Conservation (phyloP, 2,113 vertebrate species). For the Sitta europaea region DNA sequence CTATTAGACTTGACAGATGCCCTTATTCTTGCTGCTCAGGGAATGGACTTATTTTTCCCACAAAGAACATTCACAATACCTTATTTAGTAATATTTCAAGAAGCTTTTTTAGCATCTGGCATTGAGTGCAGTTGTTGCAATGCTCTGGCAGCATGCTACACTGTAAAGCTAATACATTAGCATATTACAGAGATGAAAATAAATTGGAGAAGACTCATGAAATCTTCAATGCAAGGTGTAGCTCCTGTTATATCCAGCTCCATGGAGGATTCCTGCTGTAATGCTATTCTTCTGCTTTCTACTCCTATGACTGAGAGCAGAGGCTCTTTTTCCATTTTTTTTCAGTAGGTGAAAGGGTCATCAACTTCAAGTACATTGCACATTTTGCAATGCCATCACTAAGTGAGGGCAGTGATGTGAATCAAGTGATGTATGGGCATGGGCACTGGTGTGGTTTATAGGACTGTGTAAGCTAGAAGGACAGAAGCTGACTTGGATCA, state of each 20-base stretch:
- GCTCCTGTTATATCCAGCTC: neutral
- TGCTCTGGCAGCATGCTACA: neutral
- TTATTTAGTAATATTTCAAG: conserved; percentile 58
- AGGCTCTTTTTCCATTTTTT: neutral
- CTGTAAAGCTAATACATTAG: neutral
- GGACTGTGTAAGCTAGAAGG: neutral
- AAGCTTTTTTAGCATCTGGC: conserved; percentile 33
- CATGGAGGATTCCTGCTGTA: neutral
- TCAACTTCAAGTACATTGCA: neutral
- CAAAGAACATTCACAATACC: neutral
- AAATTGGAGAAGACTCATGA: neutral
- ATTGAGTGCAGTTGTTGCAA: neutral
- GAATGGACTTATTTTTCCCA: conserved; percentile 9
- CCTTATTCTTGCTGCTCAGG: neutral
- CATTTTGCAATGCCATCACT: neutral
- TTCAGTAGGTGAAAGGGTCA: neutral
- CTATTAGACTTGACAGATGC: neutral
- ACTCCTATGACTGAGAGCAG: neutral
- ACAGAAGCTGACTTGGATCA: neutral
- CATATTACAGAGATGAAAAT: neutral
- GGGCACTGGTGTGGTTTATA: neutral
- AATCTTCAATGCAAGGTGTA: neutral
- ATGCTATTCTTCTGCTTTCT: neutral
- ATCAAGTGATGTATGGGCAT: neutral
- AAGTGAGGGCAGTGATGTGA: neutral